Percentiles rank a stretch among this genome's conserved stretches.
phyloP scores from a whole-genome alignment of 2,113 vertebrate species.

The Seriola aureovittata region DNA sequence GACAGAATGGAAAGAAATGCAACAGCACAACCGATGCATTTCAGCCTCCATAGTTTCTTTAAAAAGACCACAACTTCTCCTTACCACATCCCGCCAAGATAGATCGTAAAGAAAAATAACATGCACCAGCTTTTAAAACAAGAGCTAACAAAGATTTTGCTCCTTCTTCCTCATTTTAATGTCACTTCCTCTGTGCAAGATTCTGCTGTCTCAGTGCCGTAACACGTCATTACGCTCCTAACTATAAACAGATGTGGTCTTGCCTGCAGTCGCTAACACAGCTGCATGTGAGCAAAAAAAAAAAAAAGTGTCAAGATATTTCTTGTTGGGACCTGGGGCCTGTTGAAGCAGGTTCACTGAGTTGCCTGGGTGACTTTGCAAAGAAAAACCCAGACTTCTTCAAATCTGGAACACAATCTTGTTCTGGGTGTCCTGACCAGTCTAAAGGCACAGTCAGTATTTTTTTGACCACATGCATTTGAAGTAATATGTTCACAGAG shows the following conservation, averaged over 20 bases:
- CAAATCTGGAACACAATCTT: neutral
- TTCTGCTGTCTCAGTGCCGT: slow-evolving; percentile 22
- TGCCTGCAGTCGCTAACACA: slow-evolving; percentile 16
- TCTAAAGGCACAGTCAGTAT: neutral
- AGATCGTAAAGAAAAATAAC: slow-evolving; percentile 12
- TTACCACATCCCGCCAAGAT: slow-evolving; percentile 53
- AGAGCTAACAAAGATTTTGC: slow-evolving; percentile 22
- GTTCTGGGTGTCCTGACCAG: neutral
- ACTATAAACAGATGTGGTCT: slow-evolving; percentile 75
- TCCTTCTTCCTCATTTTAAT: slow-evolving; percentile 72
- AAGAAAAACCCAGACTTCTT: neutral
- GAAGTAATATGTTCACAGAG: neutral
- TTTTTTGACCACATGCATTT: neutral
- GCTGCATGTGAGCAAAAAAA: neutral
- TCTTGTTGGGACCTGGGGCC: neutral
- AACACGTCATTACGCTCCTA: slow-evolving; percentile 53
- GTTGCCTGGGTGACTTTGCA: neutral
- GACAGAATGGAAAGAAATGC: slow-evolving; percentile 11
- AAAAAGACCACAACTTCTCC: neutral
- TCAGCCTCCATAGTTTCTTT: neutral
- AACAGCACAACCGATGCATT: slow-evolving; percentile 6
- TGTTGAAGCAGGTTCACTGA: slow-evolving; percentile 10
- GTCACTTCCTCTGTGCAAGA: slow-evolving; percentile 75
- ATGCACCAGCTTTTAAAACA: slow-evolving; percentile 33
- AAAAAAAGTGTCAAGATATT: neutral